Evolutionary conservation across 2,888 invertebrate species (phyloP), one percentile per base, ranked within the genome.

Genomic region (Orchesellides sinensis): DNA sequence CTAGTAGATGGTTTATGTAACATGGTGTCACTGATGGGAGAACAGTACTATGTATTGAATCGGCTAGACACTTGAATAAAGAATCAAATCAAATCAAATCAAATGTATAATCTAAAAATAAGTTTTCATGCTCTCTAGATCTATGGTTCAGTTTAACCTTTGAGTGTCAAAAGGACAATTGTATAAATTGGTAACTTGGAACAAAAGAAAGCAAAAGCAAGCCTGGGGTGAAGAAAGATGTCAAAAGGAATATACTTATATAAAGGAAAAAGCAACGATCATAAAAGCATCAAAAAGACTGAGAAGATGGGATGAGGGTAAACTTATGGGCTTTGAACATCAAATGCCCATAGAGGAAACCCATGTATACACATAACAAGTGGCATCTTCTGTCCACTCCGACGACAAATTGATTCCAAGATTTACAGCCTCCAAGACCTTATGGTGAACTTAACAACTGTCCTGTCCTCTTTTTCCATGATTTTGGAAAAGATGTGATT

Each of bases 341-440:
- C 4, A 23, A 56, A 25, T 56, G 8, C 10, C 27, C 40, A 35
- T 6, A 17, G 19, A 40, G 21, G 19, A 2, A 8, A 21, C 27
- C 27, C 56, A 23, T 25, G 19, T 52, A 59, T 25, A 32, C 14
- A 5, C 49, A 49, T 52, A 52, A 17, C 52, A 35, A 6, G 17
- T 59, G 21, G 35, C 35, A 21, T 65, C 27, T 23, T 27, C 14
- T 74, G 65, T 63, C 65, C 74, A 65, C 74, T 65, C 49, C n/a
- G 45, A 32, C 29, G 56, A 65, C 56, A 40, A 77, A 77, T 77
- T 77, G 75, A 77, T 66, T 77, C 54, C 29, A 66, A 77, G 75
- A 77, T 77, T 77, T 77, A 77, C 66, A 32, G 74, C 74, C 17
- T 17, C 25, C 32, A 54, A 0, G 68, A 35, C 68, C 66, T 56